Evolutionary conservation across 2,113 vertebrate species (phyloP).

Genomic region (Melozone crissalis): DNA sequence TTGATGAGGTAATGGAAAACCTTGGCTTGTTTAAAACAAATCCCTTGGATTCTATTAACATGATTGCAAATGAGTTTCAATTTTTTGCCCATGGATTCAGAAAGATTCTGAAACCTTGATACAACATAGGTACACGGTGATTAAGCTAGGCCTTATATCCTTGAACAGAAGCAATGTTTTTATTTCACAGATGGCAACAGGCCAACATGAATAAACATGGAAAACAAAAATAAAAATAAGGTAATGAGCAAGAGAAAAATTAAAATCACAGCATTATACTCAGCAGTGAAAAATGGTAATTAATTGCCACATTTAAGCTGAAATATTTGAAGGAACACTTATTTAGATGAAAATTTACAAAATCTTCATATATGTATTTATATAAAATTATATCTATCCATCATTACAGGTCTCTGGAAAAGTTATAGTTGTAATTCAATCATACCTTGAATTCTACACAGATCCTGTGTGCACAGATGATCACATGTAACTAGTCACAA

Average conservation of each 20-base stretch:
- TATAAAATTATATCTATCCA: conserved; percentile 69
- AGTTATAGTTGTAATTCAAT: conserved; percentile 68
- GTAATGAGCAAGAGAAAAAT: conserved; percentile 74
- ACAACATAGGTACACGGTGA: conserved; percentile 63
- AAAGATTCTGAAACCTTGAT: conserved; percentile 64
- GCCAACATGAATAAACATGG: conserved; percentile 70
- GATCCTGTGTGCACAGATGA: not conserved
- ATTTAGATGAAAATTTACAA: conserved; percentile 19
- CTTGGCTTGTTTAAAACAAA: conserved; percentile 63
- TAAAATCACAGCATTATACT: conserved; percentile 73
- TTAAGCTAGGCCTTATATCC: conserved; percentile 92
- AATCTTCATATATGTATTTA: conserved; percentile 16
- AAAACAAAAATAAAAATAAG: conserved; percentile 76
- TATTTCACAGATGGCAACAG: conserved; percentile 68
- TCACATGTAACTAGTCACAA: not conserved
- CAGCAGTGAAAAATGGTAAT: conserved; percentile 65
- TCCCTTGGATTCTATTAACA: conserved; percentile 14
- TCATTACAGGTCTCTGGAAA: conserved; percentile 67
- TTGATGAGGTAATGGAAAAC: conserved; percentile 66
- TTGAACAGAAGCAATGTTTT: conserved; percentile 91
- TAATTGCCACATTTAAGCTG: conserved; percentile 63
- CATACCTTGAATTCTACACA: conserved; percentile 63
- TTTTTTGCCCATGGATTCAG: conserved; percentile 74
- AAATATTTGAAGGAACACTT: conserved; percentile 50
- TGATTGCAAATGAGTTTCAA: conserved; percentile 36